These are phyloP conservation scores for Heterodera filipjevi DNA, from an alignment of 2,888 invertebrate genomes.

Conservation along the genomic window DNA sequence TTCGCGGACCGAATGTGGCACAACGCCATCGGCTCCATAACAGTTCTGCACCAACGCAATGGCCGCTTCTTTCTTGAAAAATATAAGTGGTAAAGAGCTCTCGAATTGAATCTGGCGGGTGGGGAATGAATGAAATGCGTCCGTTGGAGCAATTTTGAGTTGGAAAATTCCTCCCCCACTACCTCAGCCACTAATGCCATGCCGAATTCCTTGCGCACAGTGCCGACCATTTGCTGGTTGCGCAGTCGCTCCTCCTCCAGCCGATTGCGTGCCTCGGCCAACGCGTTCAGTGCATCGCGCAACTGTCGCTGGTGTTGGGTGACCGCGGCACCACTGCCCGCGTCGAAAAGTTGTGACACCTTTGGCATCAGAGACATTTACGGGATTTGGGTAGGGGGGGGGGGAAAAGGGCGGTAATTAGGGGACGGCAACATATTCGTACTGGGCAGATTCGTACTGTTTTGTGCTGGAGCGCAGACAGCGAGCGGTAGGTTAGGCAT, in stretches of 20 bases:
- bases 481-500: no score
- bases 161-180: not conserved
- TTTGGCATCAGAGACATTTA: not conserved
- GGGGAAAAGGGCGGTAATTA: no score
- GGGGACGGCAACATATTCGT: no score
- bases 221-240: constrained; percentile 78
- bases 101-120: no score
- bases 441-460: no score
- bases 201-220: constrained; percentile 82
- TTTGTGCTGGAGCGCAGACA: no score
- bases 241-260: constrained; percentile 72
- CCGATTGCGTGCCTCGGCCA: constrained; percentile 13
- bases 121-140: no score
- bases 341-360: constrained; percentile 31
- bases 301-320: constrained; percentile 6
- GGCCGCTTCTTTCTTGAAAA: constrained; percentile 77
- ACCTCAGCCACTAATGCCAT: constrained; percentile 80
- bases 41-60: constrained; percentile 80
- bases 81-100: not conserved
- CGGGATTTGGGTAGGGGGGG: no score
- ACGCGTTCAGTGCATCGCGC: constrained; percentile 19
- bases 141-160: no score
- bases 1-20: constrained; percentile 71
- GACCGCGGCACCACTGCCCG: constrained; percentile 15
- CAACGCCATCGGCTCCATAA: not conserved